phyloP scores from a whole-genome alignment of 2,113 vertebrate species.

The Pipa parva region DNA sequence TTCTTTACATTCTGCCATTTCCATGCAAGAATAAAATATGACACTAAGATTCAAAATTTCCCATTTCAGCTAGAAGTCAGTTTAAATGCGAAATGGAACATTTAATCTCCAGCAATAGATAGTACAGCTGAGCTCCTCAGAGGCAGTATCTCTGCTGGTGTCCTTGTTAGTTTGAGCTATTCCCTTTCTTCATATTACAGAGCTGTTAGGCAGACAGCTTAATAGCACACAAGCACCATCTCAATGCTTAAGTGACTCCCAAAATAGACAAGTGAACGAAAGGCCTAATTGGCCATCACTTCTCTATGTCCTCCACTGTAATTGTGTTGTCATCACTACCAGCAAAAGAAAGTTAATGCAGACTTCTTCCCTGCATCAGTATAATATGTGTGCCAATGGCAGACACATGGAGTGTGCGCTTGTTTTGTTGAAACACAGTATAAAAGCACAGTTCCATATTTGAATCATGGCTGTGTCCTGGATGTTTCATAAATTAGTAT shows the following conservation, averaged over 20 bases:
- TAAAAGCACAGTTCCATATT: background rate
- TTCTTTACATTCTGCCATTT: background rate
- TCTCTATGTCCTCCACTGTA: constrained; percentile 10
- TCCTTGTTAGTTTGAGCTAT: background rate
- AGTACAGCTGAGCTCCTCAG: constrained; percentile 8
- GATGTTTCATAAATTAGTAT: no score
- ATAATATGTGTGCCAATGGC: background rate
- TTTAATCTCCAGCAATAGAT: constrained; percentile 1
- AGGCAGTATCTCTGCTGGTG: constrained; percentile 20
- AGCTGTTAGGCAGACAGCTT: constrained; percentile 16
- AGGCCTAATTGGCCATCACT: constrained; percentile 29
- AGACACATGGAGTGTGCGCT: background rate
- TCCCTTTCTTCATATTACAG: background rate
- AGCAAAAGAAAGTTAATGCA: constrained; percentile 18
- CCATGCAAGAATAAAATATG: background rate
- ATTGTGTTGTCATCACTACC: constrained; percentile 16
- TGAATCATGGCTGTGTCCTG: no score
- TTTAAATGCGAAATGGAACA: background rate
- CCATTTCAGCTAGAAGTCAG: background rate
- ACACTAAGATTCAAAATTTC: background rate
- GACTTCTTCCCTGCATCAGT: background rate
- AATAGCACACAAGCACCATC: constrained; percentile 19
- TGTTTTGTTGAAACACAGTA: background rate
- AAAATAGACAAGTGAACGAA: constrained; percentile 18
- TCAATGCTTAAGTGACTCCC: constrained; percentile 25